These are phyloP conservation scores for Lichenostomus cassidix DNA, from an alignment of 2,113 vertebrate species.

Conservation along the genomic window DNA sequence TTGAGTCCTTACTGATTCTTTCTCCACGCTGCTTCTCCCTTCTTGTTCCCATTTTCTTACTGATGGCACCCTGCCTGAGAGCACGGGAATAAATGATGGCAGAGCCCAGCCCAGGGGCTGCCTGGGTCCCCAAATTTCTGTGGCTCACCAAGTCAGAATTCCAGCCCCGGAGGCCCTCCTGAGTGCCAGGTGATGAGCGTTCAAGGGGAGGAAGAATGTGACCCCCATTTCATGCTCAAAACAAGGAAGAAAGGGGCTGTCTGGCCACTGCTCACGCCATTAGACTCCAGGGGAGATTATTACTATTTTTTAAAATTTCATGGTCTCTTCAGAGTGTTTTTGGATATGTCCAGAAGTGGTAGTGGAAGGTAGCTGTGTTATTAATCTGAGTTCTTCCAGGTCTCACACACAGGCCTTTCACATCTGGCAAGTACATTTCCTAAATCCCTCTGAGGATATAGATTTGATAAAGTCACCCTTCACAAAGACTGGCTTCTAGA, in stretches of 20 bases:
- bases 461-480: neutral
- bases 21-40: neutral
- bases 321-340: neutral
- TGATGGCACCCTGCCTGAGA: neutral
- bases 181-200: accelerated
- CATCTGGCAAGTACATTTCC: neutral
- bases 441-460: neutral
- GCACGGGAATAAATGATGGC: accelerated
- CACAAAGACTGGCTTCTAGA: neutral
- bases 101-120: neutral
- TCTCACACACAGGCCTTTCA: neutral
- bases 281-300: neutral
- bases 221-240: neutral
- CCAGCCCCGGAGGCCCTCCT: accelerated
- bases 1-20: neutral
- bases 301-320: neutral
- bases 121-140: accelerated
- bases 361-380: neutral
- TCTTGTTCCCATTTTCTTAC: neutral
- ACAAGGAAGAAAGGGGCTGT: neutral
- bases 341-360: neutral
- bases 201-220: neutral
- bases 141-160: accelerated
- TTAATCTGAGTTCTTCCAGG: neutral
- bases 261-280: accelerated